Conservation (phyloP, 2,797 vertebrate genomes). For the Chaenodraco wilsoni region DNA sequence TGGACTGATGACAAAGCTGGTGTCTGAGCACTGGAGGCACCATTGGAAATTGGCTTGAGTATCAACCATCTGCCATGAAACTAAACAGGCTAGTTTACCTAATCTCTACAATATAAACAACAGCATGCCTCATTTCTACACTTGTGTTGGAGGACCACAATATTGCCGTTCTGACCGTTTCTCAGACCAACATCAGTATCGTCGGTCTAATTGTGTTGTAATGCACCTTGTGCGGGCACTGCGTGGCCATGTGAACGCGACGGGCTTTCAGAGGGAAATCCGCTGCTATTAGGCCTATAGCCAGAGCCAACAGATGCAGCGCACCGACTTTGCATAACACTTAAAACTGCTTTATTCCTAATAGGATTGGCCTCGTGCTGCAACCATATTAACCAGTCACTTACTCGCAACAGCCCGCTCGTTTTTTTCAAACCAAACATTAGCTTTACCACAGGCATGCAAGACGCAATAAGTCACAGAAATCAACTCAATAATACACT, state of each 20-base stretch:
- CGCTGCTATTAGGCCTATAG: slow-evolving; percentile 70
- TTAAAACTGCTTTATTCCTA: slow-evolving; percentile 85
- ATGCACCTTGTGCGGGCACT: slow-evolving; percentile 54
- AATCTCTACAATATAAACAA: slow-evolving; percentile 92
- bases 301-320: slow-evolving; percentile 82
- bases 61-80: slow-evolving; percentile 90
- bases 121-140: slow-evolving; percentile 89
- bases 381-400: slow-evolving; percentile 79
- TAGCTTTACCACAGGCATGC: slow-evolving; percentile 51
- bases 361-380: slow-evolving; percentile 81
- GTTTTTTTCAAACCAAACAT: slow-evolving; percentile 50
- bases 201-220: slow-evolving; percentile 46
- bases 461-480: slow-evolving; percentile 60
- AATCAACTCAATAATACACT: slow-evolving; percentile 65
- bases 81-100: slow-evolving; percentile 93
- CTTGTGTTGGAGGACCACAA: slow-evolving; percentile 81
- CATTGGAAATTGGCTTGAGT: slow-evolving; percentile 89
- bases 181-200: slow-evolving; percentile 48
- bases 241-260: slow-evolving; percentile 52
- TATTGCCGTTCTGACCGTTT: slow-evolving; percentile 60
- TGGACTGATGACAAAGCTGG: slow-evolving; percentile 80
- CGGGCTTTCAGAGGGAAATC: slow-evolving; percentile 55
- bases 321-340: slow-evolving; percentile 82
- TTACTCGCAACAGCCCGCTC: slow-evolving; percentile 62
- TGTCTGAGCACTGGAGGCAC: slow-evolving; percentile 87